Evolutionary conservation across 2,888 invertebrate genomes (phyloP).

Genomic region (Eupithecia vulgata): DNA sequence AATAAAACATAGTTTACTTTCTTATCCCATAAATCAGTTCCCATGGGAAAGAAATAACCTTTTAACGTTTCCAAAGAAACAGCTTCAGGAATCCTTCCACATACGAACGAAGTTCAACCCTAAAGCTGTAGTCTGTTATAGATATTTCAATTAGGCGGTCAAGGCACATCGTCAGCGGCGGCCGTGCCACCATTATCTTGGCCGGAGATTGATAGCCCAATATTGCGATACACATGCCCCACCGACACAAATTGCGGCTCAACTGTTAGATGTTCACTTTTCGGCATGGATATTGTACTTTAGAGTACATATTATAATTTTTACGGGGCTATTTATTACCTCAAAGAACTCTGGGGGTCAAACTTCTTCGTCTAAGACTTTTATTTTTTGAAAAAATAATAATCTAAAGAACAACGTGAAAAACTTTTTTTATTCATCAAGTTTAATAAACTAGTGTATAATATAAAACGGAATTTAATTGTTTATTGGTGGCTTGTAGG

Average conservation of each 20-base stretch:
- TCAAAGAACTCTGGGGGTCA: too few relatives aligned
- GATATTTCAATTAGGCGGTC: constrained; percentile 74
- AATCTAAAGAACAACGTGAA: neutral
- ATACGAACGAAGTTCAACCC: constrained; percentile 5
- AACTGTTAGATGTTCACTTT: constrained; percentile 11
- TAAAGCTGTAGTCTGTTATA: constrained; percentile 37
- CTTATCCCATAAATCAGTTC: too few relatives aligned
- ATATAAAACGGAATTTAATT: neutral
- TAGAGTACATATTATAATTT: neutral
- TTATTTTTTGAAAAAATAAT: too few relatives aligned
- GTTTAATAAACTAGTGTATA: neutral
- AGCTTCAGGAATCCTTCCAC: too few relatives aligned
- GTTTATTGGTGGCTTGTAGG: too few relatives aligned
- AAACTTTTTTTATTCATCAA: neutral
- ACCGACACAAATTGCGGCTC: constrained; percentile 41
- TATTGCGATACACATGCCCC: constrained; percentile 66
- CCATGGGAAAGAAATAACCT: too few relatives aligned
- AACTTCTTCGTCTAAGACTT: too few relatives aligned
- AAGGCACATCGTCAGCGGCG: constrained; percentile 65
- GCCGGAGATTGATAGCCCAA: constrained; percentile 74
- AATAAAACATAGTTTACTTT: too few relatives aligned
- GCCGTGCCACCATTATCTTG: constrained; percentile 69
- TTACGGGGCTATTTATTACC: neutral
- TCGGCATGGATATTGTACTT: neutral
- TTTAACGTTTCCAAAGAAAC: too few relatives aligned